Conservation (phyloP, 2,797 vertebrate species). For the Anguilla obscura region DNA sequence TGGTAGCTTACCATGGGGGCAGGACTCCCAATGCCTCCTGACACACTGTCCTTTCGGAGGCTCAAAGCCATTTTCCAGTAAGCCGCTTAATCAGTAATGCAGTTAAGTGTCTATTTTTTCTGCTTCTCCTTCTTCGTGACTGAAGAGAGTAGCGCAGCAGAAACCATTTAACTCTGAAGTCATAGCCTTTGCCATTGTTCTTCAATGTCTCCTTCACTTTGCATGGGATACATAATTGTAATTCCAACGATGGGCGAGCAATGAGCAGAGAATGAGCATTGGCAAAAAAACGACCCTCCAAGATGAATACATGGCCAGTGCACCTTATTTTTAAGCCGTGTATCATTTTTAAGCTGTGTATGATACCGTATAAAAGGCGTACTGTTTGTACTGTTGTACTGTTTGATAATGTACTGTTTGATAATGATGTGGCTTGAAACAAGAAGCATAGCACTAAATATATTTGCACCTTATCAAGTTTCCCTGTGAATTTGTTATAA, state of each 20-base stretch:
- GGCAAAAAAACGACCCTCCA: background rate
- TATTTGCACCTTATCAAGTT: background rate
- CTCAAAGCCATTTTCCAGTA: background rate
- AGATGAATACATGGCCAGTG: background rate
- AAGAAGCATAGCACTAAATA: background rate
- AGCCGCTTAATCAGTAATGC: background rate
- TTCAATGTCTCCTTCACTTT: background rate
- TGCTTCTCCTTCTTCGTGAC: background rate
- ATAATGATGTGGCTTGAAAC: conserved; percentile 12
- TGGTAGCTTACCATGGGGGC: conserved; percentile 37
- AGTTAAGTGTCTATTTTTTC: background rate
- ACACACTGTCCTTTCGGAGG: background rate
- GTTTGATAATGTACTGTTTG: background rate
- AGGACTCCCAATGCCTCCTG: background rate
- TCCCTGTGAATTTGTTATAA: background rate
- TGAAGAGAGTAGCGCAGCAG: background rate
- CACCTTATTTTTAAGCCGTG: background rate
- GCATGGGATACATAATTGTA: conserved; percentile 12
- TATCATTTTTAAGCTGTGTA: background rate
- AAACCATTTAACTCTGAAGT: background rate
- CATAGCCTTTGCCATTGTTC: background rate
- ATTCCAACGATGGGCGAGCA: background rate
- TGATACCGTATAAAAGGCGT: background rate
- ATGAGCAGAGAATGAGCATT: background rate
- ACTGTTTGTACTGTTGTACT: background rate